Base-by-base conservation (phyloP, 2,888 invertebrate genomes). In the Pseudanteris insignis region DNA sequence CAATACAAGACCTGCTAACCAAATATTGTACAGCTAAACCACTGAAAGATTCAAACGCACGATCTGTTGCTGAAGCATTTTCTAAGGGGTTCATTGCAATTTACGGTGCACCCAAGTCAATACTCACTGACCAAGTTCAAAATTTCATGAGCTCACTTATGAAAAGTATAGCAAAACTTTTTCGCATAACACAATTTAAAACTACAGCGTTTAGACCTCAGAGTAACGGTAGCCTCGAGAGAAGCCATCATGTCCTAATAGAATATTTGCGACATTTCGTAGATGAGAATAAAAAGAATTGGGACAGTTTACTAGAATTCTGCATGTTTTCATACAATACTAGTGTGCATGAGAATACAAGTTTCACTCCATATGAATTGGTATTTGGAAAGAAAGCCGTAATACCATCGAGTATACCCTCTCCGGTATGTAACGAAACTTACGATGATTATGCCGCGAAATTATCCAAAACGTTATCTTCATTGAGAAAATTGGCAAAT, bases 311-410 rank as follows among this genome's bases (percentile, higher is more conserved):
- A 4, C 6, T 33, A 13, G 33, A 33, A 2, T 33, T 33, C n/a
- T 33, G 14, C 8, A 33, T 33, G 33, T 33, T 33, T n/a, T 33
- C 33, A 13, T 33, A 33, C 15, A 33, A 33, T n/a, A 14, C 33
- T n/a, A 33, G 33, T n/a, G 15, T n/a, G 2, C 33, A 33, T n/a
- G 14, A 33, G 15, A 15, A 6, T n/a, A 33, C 33, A 3, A 13
- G 15, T 14, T 14, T 33, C 15, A 14, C 33, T 5, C 33, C 33
- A 3, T 33, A 2, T 8, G 33, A 33, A 15, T 15, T 33, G 7
- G 8, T 33, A 4, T 33, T 14, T n/a, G 33, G 33, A n/a, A 5
- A 9, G n/a, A 26, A n/a, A n/a, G 26, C 26, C 5, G 2, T 5
- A 26, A 5, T 26, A 3, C 26, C 26, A 6, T n/a, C 8, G 5